A percentile compares a stretch with the other conserved stretches of the same genome.
Conservation (phyloP, 1,140 invertebrate species). For the Magallana ariakensis region DNA sequence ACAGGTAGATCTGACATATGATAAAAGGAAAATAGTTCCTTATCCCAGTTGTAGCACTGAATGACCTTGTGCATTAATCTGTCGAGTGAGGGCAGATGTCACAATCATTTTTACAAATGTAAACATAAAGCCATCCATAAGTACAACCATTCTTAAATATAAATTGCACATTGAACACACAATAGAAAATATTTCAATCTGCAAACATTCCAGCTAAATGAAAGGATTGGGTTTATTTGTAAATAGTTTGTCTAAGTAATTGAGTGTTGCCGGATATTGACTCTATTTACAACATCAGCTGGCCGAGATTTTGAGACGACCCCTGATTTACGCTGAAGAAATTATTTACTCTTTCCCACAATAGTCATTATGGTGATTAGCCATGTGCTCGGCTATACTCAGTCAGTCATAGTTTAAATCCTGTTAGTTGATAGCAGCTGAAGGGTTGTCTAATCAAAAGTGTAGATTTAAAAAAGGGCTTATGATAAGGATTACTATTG, state of each 20-base stretch:
- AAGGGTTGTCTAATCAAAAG: no score
- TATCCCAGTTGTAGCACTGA: constrained; percentile 13
- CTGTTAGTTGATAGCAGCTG: no score
- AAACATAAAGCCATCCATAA: background rate
- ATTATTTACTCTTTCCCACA: constrained; percentile 42
- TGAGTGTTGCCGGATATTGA: constrained; percentile 13
- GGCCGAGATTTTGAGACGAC: constrained; percentile 25
- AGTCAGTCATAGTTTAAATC: background rate
- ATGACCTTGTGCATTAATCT: constrained; percentile 30
- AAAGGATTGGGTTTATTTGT: constrained; percentile 18
- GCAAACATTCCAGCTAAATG: background rate
- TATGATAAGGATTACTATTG: no score
- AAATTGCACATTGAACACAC: background rate
- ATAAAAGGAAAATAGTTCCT: constrained; percentile 35
- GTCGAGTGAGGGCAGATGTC: constrained; percentile 16
- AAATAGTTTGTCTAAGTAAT: constrained; percentile 12
- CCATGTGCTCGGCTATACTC: constrained; percentile 63
- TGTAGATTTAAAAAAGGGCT: no score
- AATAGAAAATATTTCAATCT: background rate
- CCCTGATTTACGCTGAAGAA: constrained; percentile 35
- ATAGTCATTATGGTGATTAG: constrained; percentile 67
- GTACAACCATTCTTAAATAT: background rate
- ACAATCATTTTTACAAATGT: constrained; percentile 37
- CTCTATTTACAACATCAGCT: constrained; percentile 19
- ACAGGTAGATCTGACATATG: constrained; percentile 30